phyloP scores from a whole-genome alignment of 2,888 invertebrate species.

The Brassicogethes aeneus region DNA sequence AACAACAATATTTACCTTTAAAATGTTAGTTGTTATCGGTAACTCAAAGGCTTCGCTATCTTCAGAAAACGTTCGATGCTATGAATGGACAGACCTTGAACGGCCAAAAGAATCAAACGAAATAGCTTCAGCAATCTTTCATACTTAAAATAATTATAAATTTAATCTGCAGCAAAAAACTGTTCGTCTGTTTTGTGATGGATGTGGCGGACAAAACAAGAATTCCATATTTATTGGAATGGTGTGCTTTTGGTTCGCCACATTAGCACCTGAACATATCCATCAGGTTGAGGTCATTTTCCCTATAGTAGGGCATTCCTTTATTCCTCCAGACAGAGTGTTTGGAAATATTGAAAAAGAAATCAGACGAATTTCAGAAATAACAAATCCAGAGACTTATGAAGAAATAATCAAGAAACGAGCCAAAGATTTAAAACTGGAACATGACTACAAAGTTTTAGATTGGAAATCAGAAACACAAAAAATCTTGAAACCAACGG shows the following conservation, averaged over 20 bases:
- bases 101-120: constrained; percentile 23
- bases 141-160: neutral
- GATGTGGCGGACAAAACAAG: constrained; percentile 23
- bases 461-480: no score
- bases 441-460: no score
- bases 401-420: constrained; percentile 8
- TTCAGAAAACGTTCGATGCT: constrained; percentile 10
- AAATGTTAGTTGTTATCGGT: no score
- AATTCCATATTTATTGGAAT: no score
- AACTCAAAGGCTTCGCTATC: no score
- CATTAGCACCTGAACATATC: constrained; percentile 2
- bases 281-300: constrained; percentile 11
- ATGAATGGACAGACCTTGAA: constrained; percentile 25
- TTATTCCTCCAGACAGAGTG: constrained; percentile 11
- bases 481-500: no score
- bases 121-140: constrained; percentile 24
- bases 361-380: constrained; percentile 8
- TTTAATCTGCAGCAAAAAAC: constrained; percentile 5
- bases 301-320: constrained; percentile 12
- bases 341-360: constrained; percentile 13
- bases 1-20: no score
- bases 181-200: constrained; percentile 23
- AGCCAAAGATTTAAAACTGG: constrained; percentile 9
- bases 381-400: constrained; percentile 10
- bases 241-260: constrained; percentile 4